Percentiles rank a stretch among this genome's conserved stretches.
phyloP scores from a whole-genome alignment of 1,140 invertebrate species.

The Condylostylus longicornis region DNA sequence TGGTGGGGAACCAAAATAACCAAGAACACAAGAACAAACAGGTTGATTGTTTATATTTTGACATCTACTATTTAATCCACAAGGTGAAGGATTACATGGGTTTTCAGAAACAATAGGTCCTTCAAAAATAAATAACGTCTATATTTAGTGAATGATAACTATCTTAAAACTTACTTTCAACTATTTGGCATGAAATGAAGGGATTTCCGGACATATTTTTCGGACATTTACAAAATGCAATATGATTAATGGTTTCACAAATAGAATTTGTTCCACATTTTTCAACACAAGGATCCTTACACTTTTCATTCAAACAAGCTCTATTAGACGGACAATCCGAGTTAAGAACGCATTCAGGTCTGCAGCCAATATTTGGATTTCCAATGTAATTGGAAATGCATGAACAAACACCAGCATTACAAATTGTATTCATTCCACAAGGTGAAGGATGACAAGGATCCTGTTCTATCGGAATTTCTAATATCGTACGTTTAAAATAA shows the following conservation, averaged over 20 bases:
- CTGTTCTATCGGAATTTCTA: constrained; percentile 15
- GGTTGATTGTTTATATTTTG: constrained; percentile 49
- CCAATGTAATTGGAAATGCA: constrained; percentile 58
- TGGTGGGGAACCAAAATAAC: constrained; percentile 55
- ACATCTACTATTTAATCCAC: constrained; percentile 64
- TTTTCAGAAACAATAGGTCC: constrained; percentile 28
- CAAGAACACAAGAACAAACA: constrained; percentile 56
- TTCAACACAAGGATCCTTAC: constrained; percentile 59
- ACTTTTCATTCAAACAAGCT: constrained; percentile 69
- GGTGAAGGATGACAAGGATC: constrained; percentile 50
- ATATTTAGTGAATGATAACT: neutral
- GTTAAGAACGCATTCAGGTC: constrained; percentile 58
- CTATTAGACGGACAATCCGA: constrained; percentile 57
- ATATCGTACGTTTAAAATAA: constrained; percentile 32
- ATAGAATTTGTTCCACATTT: constrained; percentile 61
- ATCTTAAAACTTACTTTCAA: constrained; percentile 32
- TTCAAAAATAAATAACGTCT: constrained; percentile 6
- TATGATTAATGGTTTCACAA: constrained; percentile 61
- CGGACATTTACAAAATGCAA: constrained; percentile 59
- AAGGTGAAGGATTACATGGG: constrained; percentile 57
- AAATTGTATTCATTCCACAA: constrained; percentile 59
- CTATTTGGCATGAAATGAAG: constrained; percentile 23
- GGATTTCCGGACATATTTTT: constrained; percentile 63
- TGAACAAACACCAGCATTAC: constrained; percentile 58
- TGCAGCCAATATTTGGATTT: constrained; percentile 58